Evolutionary conservation across 2,888 invertebrate species (phyloP), one percentile per base, ranked within the genome.

Genomic region (Calameuta pallipes): DNA sequence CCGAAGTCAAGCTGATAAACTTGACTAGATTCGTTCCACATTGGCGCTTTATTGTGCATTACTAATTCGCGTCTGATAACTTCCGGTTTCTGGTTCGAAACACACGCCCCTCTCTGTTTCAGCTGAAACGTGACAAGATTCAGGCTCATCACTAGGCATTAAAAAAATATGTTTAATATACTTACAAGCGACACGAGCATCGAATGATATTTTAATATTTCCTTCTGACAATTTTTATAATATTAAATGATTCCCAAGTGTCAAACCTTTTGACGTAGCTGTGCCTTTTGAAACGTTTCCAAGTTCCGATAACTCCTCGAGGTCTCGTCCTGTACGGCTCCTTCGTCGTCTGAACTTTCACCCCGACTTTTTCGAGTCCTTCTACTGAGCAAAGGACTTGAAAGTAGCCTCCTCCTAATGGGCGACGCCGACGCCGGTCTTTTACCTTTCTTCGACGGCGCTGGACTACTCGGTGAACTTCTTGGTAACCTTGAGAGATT

Each of bases 11-110:
- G 93, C 91, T 99, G 99, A 92, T 99, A 99, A 23, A 99, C 99
- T 92, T 99, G 99, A 90, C 98, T 98, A 92, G 97, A 97, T 92
- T 99, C 99, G 92, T 99, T 99, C 99, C 99, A 99, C 95, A 98
- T 96, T 23, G 98, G 98, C 12, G 96, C 95, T 92, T 99, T 99
- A 92, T 99, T 99, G 92, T 98, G 98, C 97, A 99, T 98, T 74
- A 98, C 95, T 87, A 98, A 96, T 92, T 98, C 97, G 82, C 94
- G 93, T 33, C 88, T 87, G 34, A 86, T 84, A 11, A 84, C 82
- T 74, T 91, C 91, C 12, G 89, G 80, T 79, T 90, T 91, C 78
- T 89, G 88, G 6, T 82, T 73, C 31, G 83, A 86, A 12, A 81
- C 79, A 30, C 87, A 86, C 13, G 75, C 86, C 34, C 88, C 89